Evolutionary conservation across 2,888 invertebrate genomes (phyloP).

Genomic region (Cataglyphis albicans): DNA sequence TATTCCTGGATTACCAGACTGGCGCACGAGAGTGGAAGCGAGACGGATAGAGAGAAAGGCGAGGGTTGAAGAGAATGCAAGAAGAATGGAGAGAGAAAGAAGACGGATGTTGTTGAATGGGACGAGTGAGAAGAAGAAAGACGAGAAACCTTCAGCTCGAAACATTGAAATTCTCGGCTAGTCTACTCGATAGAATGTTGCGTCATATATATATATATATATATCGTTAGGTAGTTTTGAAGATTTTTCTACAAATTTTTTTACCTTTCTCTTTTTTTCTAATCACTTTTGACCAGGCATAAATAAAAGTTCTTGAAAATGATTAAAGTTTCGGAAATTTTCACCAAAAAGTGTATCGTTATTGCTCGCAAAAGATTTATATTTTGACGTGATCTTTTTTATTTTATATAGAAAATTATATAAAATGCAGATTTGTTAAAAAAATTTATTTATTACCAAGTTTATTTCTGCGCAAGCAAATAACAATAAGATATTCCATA

Average conservation of each 20-base stretch:
- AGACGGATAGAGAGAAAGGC: constrained; percentile 54
- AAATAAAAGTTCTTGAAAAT: constrained; percentile 42
- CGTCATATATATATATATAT: neutral
- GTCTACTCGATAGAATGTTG: constrained; percentile 33
- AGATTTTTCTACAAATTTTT: constrained; percentile 55
- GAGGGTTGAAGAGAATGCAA: constrained; percentile 43
- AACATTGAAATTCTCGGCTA: constrained; percentile 64
- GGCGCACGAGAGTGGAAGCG: constrained; percentile 68
- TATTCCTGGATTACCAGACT: constrained; percentile 84
- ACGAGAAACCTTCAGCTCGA: constrained; percentile 57
- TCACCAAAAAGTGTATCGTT: constrained; percentile 39
- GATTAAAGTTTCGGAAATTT: constrained; percentile 40
- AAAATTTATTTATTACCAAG: constrained; percentile 34
- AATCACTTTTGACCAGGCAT: neutral
- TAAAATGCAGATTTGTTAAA: constrained; percentile 25
- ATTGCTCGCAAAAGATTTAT: constrained; percentile 4
- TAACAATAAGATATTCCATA: neutral
- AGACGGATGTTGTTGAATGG: constrained; percentile 34
- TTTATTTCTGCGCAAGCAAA: constrained; percentile 13
- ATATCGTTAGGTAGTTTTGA: constrained; percentile 63
- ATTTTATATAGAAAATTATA: constrained; percentile 7
- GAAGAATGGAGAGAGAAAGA: constrained; percentile 34
- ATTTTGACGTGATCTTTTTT: neutral
- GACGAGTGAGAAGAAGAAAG: constrained; percentile 57
- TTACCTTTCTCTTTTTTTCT: neutral